These are phyloP conservation scores for Cavia aperea DNA, from an alignment of 2,113 vertebrate species.

Conservation along the genomic window DNA sequence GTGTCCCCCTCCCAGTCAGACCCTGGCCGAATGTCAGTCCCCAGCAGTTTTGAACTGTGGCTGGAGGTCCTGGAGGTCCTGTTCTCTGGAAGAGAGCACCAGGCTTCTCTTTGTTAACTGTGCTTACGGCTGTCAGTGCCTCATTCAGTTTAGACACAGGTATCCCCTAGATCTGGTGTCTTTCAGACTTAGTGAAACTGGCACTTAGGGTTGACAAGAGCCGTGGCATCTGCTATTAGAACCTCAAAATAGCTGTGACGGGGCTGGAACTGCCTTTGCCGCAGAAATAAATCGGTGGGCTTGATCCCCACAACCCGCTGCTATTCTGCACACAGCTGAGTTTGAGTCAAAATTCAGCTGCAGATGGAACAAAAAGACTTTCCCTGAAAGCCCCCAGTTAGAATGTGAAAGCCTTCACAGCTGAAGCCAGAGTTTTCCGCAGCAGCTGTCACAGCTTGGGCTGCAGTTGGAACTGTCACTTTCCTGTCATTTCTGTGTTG, in stretches of 20 bases:
- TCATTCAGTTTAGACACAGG: neutral
- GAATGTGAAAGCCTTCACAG: slow-evolving; percentile 22
- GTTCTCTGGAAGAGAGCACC: neutral
- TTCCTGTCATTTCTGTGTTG: neutral
- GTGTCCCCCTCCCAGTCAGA: no score
- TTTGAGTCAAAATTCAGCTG: slow-evolving; percentile 45
- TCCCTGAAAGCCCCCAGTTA: slow-evolving; percentile 9
- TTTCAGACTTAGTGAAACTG: slow-evolving; percentile 25
- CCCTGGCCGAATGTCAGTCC: neutral
- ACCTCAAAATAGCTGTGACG: slow-evolving; percentile 58
- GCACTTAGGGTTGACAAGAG: slow-evolving; percentile 40
- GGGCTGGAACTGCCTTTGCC: slow-evolving; percentile 50
- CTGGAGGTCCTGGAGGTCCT: neutral
- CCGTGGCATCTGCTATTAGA: slow-evolving; percentile 30
- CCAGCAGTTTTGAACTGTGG: neutral
- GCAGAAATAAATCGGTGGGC: slow-evolving; percentile 14
- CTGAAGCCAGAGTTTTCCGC: slow-evolving; percentile 1
- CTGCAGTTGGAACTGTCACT: slow-evolving; percentile 22
- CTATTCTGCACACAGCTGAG: slow-evolving; percentile 43
- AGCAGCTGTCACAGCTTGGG: slow-evolving; percentile 43
- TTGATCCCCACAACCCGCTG: neutral
- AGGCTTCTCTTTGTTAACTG: neutral
- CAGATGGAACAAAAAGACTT: slow-evolving; percentile 38
- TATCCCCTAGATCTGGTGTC: neutral
- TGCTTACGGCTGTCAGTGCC: neutral